phyloP scores from a whole-genome alignment of 1,140 invertebrate genomes.

The Eupristina koningsbergeri region DNA sequence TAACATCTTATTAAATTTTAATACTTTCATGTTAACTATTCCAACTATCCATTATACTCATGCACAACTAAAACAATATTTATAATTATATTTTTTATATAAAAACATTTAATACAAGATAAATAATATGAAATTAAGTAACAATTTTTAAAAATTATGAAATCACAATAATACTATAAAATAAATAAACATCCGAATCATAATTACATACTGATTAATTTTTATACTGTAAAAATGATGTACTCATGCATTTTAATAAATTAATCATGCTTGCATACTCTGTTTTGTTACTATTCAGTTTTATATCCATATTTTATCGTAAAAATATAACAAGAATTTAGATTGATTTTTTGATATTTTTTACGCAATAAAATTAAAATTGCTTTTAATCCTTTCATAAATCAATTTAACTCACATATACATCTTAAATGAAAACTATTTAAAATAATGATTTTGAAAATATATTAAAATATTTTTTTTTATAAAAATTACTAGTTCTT shows the following conservation, averaged over 20 bases:
- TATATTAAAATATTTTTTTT: too few species aligned
- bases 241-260: slow-evolving; percentile 50
- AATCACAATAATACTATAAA: slow-evolving; percentile 19
- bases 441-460: too few species aligned
- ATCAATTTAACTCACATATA: slow-evolving; percentile 20
- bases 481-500: too few species aligned
- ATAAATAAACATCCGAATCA: slow-evolving; percentile 10
- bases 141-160: neutral
- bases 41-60: neutral
- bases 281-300: slow-evolving; percentile 30
- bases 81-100: neutral
- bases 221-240: slow-evolving; percentile 33
- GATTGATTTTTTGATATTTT: neutral
- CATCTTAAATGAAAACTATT: too few species aligned
- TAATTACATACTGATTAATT: slow-evolving; percentile 16
- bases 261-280: slow-evolving; percentile 38
- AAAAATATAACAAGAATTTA: neutral
- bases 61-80: slow-evolving; percentile 30
- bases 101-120: neutral
- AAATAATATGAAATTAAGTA: neutral
- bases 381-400: neutral
- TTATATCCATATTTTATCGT: neutral
- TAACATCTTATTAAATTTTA: slow-evolving; percentile 7
- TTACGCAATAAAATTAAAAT: neutral
- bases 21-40: neutral